Evolutionary conservation across 2,888 invertebrate species (phyloP).

Genomic region (Pollenia griseotomentosa): DNA sequence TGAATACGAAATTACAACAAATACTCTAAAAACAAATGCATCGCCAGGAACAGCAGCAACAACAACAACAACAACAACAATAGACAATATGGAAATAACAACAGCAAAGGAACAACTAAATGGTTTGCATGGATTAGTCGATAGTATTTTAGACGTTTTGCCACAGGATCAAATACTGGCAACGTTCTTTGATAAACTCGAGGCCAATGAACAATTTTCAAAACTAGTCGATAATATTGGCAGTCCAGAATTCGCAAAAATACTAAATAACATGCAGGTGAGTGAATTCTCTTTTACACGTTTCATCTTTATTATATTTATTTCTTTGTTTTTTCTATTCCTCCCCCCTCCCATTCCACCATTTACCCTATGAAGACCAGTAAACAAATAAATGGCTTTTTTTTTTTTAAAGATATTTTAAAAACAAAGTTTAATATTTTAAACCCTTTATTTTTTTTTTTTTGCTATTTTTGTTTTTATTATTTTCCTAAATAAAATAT

Average conservation of each 20-base stretch:
- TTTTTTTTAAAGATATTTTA: not conserved
- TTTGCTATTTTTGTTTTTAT: not conserved
- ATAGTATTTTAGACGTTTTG: slow-evolving; percentile 81
- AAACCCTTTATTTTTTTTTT: slow-evolving; percentile 50
- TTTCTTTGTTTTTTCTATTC: slow-evolving; percentile 7
- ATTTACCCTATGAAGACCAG: not conserved
- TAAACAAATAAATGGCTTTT: slow-evolving; percentile 19
- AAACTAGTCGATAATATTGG: slow-evolving; percentile 81
- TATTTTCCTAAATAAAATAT: slow-evolving; percentile 26
- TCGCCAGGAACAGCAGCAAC: not conserved
- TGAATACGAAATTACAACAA: slow-evolving; percentile 61
- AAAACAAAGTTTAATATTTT: slow-evolving; percentile 51
- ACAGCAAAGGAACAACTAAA: slow-evolving; percentile 76
- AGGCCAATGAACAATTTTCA: slow-evolving; percentile 81
- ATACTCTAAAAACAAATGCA: not conserved
- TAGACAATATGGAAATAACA: slow-evolving; percentile 53
- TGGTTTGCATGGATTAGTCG: slow-evolving; percentile 82
- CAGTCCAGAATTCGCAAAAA: slow-evolving; percentile 80
- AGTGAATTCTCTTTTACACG: slow-evolving; percentile 69
- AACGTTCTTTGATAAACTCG: slow-evolving; percentile 83
- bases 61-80: slow-evolving; percentile 46
- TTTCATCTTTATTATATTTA: slow-evolving; percentile 33
- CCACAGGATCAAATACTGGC: slow-evolving; percentile 83
- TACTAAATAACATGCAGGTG: slow-evolving; percentile 82
- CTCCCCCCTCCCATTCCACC: too few relatives aligned